Base-by-base conservation (phyloP, 2,888 invertebrate genomes). In the Anodontia alba region DNA sequence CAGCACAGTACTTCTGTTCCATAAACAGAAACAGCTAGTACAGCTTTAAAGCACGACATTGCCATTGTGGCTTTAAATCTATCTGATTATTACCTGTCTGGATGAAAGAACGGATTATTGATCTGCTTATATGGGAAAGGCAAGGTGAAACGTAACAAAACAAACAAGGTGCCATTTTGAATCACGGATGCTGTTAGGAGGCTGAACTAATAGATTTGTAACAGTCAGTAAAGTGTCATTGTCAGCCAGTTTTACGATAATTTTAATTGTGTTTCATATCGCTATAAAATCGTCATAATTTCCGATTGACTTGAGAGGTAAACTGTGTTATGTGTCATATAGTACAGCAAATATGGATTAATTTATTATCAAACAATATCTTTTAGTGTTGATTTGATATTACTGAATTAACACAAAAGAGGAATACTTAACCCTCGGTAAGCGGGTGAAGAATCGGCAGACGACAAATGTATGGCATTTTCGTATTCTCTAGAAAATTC, bases 161-260 rank as follows among this genome's bases (percentile, higher is more conserved):
- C 62, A 62, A 62, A 62, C 33, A 62, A 31, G 31, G 62, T 62
- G 62, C 62, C 62, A 62, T 62, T 29, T 62, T 62, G 33, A 20
- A 33, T 62, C 29, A 62, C 33, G 12, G 33, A 62, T 31, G 62
- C 62, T 62, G 62, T 17, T 2, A 23, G 29, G 10, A 20, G 20
- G 8, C 8, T 17, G 62, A 17, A 8, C 1, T 33, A 10, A 62
- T 62, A 20, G 26, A 57, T 7, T 62, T 62, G 62, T 62, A 10
- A 33, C 26, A 29, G 33, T 15, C 33, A 31, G 12, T 62, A 10
- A 1, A 62, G 62, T 62, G 62, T 62, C 62, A 33, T 62, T 1
- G 23, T 33, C 7, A 23, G 33, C 7, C 17, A 33, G 17, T 62
- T 62, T 62, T 12, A 62, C 33, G 62, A 31, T 33, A 62, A 62